A percentile compares a stretch with the other conserved stretches of the same genome.
Evolutionary conservation across 1,140 invertebrate species (phyloP).

Genomic region (Ylistrum balloti): DNA sequence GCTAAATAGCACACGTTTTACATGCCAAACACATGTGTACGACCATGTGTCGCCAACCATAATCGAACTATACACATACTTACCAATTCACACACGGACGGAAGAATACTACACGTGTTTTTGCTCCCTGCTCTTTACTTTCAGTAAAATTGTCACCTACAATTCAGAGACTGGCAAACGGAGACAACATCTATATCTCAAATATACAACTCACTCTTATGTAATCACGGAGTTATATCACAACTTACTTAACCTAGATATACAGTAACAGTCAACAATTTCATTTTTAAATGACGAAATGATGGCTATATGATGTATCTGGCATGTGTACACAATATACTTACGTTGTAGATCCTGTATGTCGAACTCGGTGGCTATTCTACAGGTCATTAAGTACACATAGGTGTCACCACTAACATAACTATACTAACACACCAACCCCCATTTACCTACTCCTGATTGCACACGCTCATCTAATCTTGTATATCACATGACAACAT

Average conservation of each 20-base stretch:
- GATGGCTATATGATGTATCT: too few species aligned
- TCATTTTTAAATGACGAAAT: too few species aligned
- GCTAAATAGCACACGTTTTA: neutral
- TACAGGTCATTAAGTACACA: neutral
- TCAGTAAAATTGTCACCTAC: neutral
- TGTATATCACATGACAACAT: too few species aligned
- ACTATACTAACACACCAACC: too few species aligned
- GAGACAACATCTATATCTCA: neutral
- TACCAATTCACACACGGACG: neutral
- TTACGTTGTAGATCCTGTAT: constrained; percentile 5
- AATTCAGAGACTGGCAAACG: neutral
- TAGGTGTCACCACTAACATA: neutral
- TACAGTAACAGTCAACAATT: too few species aligned
- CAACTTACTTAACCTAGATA: too few species aligned
- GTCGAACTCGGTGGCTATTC: neutral
- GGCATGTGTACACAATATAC: neutral
- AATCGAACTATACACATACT: constrained; percentile 30
- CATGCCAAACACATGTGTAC: neutral
- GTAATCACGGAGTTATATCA: neutral
- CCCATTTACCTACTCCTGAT: too few species aligned
- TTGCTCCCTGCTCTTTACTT: neutral
- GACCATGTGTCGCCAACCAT: constrained; percentile 1
- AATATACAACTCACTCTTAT: neutral
- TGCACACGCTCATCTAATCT: too few species aligned
- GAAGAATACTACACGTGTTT: neutral